phyloP scores from a whole-genome alignment of 2,113 vertebrate species.

The Noturus placidus region DNA sequence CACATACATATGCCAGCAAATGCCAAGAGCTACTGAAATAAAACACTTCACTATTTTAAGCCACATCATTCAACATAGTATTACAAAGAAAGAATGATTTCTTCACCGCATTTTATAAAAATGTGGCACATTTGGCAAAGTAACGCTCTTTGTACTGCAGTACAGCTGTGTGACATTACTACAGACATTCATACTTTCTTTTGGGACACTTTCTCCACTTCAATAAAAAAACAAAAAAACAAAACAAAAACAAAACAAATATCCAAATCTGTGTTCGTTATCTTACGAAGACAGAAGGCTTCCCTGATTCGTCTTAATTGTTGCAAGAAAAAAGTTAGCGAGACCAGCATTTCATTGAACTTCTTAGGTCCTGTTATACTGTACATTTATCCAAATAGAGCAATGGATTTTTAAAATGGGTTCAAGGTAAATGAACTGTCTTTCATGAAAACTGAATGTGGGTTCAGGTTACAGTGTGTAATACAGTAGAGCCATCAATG shows the following conservation, averaged over 20 bases:
- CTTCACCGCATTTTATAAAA: constrained; percentile 42
- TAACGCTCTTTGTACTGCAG: constrained; percentile 31
- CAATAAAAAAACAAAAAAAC: background rate
- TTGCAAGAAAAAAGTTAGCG: background rate
- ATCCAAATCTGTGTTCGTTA: background rate
- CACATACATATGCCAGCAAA: background rate
- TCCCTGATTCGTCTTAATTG: background rate
- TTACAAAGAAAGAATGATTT: background rate
- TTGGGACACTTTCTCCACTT: background rate
- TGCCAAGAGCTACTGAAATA: constrained; percentile 18
- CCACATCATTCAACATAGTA: background rate
- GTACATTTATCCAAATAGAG: background rate
- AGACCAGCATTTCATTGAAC: background rate
- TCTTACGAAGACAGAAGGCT: background rate
- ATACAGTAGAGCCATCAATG: background rate
- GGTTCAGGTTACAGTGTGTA: constrained; percentile 11
- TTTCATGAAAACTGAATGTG: background rate
- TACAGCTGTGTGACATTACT: background rate
- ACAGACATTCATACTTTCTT: background rate
- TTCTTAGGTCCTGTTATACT: background rate
- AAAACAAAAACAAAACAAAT: background rate
- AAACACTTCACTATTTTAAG: constrained; percentile 19
- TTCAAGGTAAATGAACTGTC: background rate
- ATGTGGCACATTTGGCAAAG: constrained; percentile 54
- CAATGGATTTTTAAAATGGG: background rate